Base-by-base conservation (phyloP, 1,140 invertebrate genomes). In the Chelonus insularis region DNA sequence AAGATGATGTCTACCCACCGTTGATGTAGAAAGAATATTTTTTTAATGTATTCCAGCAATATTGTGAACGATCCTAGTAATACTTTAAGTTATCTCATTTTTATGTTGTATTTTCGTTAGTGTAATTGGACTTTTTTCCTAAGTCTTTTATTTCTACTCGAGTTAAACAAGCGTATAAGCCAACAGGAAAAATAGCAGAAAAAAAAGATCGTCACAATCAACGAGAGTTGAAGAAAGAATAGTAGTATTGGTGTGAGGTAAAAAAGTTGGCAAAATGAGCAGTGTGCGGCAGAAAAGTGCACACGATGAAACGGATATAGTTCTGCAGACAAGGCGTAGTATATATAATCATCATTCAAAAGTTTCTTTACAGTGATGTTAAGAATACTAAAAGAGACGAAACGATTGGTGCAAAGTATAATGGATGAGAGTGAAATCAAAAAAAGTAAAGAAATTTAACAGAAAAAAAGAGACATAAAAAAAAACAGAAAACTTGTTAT, bases 181-280 rank as follows among this genome's bases (percentile, higher is more conserved):
- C 36, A 8, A 41, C 12, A 43, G 51, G 25, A 16, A 34, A 62
- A 62, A 66, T 52, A 57, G 43, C 16, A 29, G 36, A 50, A 71
- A 72, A 71, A 72, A 68, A 56, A 23, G 58, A 36, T n/a, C 57
- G 62, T 62, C 63, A 71, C 67, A 73, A 73, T 73, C 72, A 73
- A 56, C 64, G 57, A 54, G 37, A 59, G 14, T 43, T 23, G 34
- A 32, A 25, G 23, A 61, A 56, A 60, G 41, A 32, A 41, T 50
- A 62, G 39, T 11, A 37, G 51, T n/a, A 18, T n/a, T 54, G 16
- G 20, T 14, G 32, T 1, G 7, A 37, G 45, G 21, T 25, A 36
- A 54, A 51, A 58, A 63, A 12, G 39, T 32, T 50, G 54, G 48
- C 55, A 52, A 54, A 39, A 29, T 32, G 9, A 39, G 20, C 14